Conservation (phyloP, 2,888 invertebrate species). For the Pteria penguin region DNA sequence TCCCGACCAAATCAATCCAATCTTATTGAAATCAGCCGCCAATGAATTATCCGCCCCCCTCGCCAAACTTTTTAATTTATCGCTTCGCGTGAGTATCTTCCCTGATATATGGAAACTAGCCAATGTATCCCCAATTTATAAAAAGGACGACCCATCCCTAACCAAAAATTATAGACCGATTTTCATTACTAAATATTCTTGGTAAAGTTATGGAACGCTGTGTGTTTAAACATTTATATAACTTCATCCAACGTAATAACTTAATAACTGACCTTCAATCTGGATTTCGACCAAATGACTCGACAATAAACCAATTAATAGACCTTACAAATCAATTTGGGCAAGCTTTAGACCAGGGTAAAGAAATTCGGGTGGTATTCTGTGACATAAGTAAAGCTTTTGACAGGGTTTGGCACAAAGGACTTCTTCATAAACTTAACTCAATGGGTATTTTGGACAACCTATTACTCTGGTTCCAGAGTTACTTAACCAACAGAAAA, state of each 20-base stretch:
- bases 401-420: slow-evolving; percentile 26
- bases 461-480: not conserved
- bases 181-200: slow-evolving; percentile 7
- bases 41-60: not conserved
- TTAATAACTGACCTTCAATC: slow-evolving; percentile 8
- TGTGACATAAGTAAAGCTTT: slow-evolving; percentile 25
- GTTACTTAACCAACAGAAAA: not conserved
- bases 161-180: slow-evolving; percentile 18
- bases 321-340: slow-evolving; percentile 7
- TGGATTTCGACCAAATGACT: slow-evolving; percentile 19
- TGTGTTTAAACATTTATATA: slow-evolving; percentile 5
- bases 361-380: not conserved
- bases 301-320: slow-evolving; percentile 19
- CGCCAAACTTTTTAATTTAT: not conserved
- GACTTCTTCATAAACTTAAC: not conserved
- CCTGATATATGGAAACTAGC: not conserved
- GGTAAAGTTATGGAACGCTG: slow-evolving; percentile 11
- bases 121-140: slow-evolving; percentile 13
- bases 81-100: not conserved
- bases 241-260: not conserved
- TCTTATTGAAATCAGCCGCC: not conserved
- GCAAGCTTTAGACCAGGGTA: not conserved
- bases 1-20: not conserved
- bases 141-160: not conserved
- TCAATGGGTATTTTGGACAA: not conserved